Conservation (phyloP, 2,113 vertebrate genomes). For the Catharus minimus region DNA sequence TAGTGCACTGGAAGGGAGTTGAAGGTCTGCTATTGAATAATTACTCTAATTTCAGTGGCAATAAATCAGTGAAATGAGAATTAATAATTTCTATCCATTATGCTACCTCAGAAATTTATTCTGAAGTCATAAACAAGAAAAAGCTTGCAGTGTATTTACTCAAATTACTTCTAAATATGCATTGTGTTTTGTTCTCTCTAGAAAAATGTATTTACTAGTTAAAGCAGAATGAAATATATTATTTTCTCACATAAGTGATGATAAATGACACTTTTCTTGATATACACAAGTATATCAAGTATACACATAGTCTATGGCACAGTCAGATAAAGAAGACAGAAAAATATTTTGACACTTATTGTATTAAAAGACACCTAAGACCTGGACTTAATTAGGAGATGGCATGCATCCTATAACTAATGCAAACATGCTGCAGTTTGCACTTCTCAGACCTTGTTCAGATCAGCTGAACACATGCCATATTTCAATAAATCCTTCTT, state of each 20-base stretch:
- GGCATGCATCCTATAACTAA: background rate
- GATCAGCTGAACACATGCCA: background rate
- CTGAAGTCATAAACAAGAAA: background rate
- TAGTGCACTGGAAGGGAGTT: background rate
- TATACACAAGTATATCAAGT: background rate
- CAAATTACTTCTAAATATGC: background rate
- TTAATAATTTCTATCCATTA: conserved; percentile 3
- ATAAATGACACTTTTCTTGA: background rate
- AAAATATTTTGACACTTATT: background rate
- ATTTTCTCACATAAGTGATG: background rate
- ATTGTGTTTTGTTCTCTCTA: background rate
- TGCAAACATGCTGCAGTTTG: background rate
- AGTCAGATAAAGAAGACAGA: background rate
- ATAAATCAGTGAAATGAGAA: conserved; percentile 25
- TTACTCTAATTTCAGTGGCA: background rate
- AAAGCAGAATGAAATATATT: background rate
- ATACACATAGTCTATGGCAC: background rate
- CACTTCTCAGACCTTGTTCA: background rate
- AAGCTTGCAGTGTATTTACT: background rate
- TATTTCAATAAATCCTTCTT: background rate
- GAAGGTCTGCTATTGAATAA: background rate
- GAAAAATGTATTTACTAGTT: background rate
- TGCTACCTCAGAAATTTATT: background rate
- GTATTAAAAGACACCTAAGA: background rate
- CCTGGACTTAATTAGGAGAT: background rate